Evolutionary conservation across 2,113 vertebrate genomes (phyloP).

Genomic region (Trinectes maculatus): DNA sequence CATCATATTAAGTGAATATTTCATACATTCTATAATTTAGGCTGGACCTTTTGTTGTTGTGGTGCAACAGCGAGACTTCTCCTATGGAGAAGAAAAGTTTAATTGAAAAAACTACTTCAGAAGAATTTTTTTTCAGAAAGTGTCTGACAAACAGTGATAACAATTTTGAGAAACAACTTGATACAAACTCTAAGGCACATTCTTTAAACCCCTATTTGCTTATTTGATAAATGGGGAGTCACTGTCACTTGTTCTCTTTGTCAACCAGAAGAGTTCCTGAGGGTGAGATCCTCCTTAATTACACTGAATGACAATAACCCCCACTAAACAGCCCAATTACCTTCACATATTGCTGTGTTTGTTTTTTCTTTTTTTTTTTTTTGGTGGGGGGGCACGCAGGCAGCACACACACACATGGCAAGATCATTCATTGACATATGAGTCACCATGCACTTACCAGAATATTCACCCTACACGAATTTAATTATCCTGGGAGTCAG

Average conservation of each 20-base stretch:
- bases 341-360: conserved; percentile 33
- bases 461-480: background rate
- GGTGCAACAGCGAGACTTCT: conserved; percentile 19
- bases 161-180: conserved; percentile 66
- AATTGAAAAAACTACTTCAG: conserved; percentile 43
- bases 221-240: conserved; percentile 63
- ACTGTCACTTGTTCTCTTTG: conserved; percentile 66
- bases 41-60: conserved; percentile 16
- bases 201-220: conserved; percentile 66
- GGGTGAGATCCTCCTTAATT: conserved; percentile 70
- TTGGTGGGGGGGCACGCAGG: too few relatives aligned
- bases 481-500: background rate
- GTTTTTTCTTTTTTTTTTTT: too few relatives aligned
- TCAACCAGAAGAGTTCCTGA: conserved; percentile 51
- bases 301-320: conserved; percentile 57
- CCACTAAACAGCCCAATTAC: conserved; percentile 20
- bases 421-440: too few relatives aligned
- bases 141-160: conserved; percentile 72
- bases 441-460: too few relatives aligned
- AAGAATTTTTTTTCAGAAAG: conserved; percentile 39
- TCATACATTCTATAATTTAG: conserved; percentile 38
- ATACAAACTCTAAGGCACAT: conserved; percentile 65
- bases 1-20: conserved; percentile 26
- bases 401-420: background rate
- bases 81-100: conserved; percentile 21